Percentiles rank a stretch among this genome's conserved stretches.
Conservation (phyloP, 1,140 invertebrate genomes). For the Saccostrea cuccullata region DNA sequence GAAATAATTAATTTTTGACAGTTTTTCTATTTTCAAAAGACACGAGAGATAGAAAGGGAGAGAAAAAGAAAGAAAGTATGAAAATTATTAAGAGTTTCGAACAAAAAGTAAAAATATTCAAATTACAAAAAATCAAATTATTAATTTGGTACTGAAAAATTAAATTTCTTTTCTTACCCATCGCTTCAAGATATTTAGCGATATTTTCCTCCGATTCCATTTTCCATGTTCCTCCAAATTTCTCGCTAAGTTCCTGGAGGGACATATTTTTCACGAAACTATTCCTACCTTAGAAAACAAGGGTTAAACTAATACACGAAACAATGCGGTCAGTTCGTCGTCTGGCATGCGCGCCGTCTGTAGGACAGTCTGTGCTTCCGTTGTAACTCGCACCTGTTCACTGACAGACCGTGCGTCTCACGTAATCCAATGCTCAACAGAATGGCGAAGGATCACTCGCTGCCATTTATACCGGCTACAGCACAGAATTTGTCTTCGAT, state of each 20-base stretch:
- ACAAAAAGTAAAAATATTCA: background rate
- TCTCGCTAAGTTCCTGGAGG: constrained; percentile 7
- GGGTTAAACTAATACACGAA: background rate
- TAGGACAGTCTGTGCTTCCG: constrained; percentile 19
- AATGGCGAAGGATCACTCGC: background rate
- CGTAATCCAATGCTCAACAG: background rate
- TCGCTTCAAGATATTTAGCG: constrained; percentile 11
- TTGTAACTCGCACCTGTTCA: constrained; percentile 5
- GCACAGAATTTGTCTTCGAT: background rate
- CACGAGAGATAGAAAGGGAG: background rate
- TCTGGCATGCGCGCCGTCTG: constrained; percentile 14
- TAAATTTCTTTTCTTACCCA: background rate
- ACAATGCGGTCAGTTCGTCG: background rate
- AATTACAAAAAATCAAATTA: background rate
- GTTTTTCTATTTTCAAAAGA: background rate
- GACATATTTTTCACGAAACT: background rate
- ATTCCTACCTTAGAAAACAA: background rate
- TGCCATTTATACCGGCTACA: background rate
- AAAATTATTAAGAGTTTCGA: background rate
- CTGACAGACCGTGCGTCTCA: background rate
- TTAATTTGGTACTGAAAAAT: background rate
- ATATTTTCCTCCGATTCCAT: constrained; percentile 35
- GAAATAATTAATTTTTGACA: too few relatives aligned
- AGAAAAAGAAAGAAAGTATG: background rate
- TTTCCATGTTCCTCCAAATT: constrained; percentile 22